Evolutionary conservation across 1,140 invertebrate species (phyloP), one percentile per base, ranked within the genome.

Genomic region (Tetramorium parvispinum): DNA sequence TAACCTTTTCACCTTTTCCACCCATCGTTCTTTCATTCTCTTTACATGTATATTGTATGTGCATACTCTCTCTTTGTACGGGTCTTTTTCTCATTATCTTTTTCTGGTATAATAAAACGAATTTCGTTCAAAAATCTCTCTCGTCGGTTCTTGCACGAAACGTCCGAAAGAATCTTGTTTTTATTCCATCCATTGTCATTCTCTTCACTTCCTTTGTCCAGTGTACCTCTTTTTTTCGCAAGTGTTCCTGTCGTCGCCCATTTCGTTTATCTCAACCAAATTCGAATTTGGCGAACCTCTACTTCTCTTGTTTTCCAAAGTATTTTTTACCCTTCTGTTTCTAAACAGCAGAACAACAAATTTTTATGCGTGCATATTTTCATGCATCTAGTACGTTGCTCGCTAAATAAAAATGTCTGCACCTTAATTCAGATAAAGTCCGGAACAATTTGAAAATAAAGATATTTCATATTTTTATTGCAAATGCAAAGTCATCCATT

Each of bases 161-260:
- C 16, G 24, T 70, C 32, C 46, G 10, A 4, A 46, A 57, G 18
- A 13, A 43, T 37, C 11, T 13, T 2, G 13, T 75, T 59, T 59
- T 83, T 70, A 81, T 70, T 46, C 37, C 24, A 11, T 49, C 27
- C 32, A 83, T 83, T 73, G 40, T 83, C 53, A 40, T 75, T 43
- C 43, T 73, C 13, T 37, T 0, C 7, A 10, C 4, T 55, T 5
- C 49, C 43, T 68, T 61, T 70, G 76, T 81, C 13, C 27, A 13
- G 18, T 3, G 3, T 8, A 24, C 5, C 27, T 57, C 27, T 11
- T 37, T 11, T 27, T n/a, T 1, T 10, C 11, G 16, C 49, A 70
- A 51, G 55, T 66, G n/a, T 49, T 57, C 21, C 37, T 21, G 16
- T 16, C 11, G 2, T 13, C 37, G 6, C 40, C 27, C 21, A 18